Evolutionary conservation across 2,113 vertebrate species (phyloP), one percentile per base, ranked within the genome.

Genomic region (Sinocyclocheilus grahami): DNA sequence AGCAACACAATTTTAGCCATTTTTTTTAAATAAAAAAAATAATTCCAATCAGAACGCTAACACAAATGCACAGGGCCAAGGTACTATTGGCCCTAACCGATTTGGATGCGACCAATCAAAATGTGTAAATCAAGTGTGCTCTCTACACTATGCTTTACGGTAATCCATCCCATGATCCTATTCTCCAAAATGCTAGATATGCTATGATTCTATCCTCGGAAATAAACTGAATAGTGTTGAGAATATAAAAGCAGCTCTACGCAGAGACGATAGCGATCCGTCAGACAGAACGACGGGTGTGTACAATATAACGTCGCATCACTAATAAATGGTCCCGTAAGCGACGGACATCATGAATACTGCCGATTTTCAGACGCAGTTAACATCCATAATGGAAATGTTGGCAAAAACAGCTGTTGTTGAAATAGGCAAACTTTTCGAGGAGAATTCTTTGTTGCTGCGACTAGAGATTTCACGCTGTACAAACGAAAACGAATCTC

Each of bases 351-450:
- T 79, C 67, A 89, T 88, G 75, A 90, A 88, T 80, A 69, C 76
- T 22, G 69, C 90, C 27, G 91, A 90, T 86, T 95, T 96, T 42
- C 93, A 93, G 27, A 89, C 86, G 71, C 94, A 95, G 88, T 58
- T 96, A 46, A 93, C 93, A 60, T 88, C 86, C 0, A 90, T 95
- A 46, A 91, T 95, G 91, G 94, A 95, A 42, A 93, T 92, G 86
- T 86, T 96, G 60, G 94, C 93, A 1, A 94, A 95, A 86, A 87
- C 90, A 42, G 94, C 94, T 16, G 76, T 95, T 86, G 46, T 89
- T 4, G 95, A 95, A 89, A 94, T 95, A 65, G 84, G 93, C 62
- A 93, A 89, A 90, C 92, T 96, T 42, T 94, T 94, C 4, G 94
- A 95, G 20, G 93, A 95, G 11, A 94, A 92, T 87, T 94, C 93